Evolutionary conservation across 2,113 vertebrate species (phyloP), one percentile per base, ranked within the genome.

Genomic region (Centropristis striata): DNA sequence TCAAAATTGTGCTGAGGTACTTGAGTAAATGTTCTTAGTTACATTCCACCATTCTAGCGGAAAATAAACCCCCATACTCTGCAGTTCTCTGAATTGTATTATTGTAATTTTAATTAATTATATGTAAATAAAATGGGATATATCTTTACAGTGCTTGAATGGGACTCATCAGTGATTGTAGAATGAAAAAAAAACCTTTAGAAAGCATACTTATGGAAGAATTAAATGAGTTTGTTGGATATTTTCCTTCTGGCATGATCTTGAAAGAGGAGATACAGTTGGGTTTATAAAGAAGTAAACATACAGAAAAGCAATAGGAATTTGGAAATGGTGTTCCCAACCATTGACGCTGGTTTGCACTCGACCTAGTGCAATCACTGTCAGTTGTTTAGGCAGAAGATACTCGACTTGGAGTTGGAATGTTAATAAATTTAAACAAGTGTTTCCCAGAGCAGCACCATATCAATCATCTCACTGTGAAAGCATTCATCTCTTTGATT

Each of bases 151-250:
- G 32, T 23, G 25, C 4, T 20, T 41, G 28, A 8, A 63, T 75
- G 37, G 27, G 42, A 65, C 27, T 57, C 37, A 51, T 71, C 18
- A 68, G 23, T 49, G 41, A 71, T 21, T 46, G 20, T 67, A 11
- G 55, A 60, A 51, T 42, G 32, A 28, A 15, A 16, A 63, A 25
- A 73, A 66, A 65, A 44, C 42, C 49, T 72, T 50, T 36, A 36
- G 21, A 55, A 63, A 20, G 27, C 28, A 21, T 36, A 18, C 47
- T 60, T 63, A 23, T 54, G 25, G 25, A 73, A 41, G 67, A 47
- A 39, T 59, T 46, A 21, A 69, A 58, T 32, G 15, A 65, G 16
- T 57, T n/a, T 39, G 4, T 37, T 13, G 54, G 59, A 59, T 12
- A 9, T 73, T 28, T 51, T n/a, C n/a, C n/a, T n/a, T n/a, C n/a